Conservation (phyloP, 2,113 vertebrate species). For the Sceloporus undulatus region DNA sequence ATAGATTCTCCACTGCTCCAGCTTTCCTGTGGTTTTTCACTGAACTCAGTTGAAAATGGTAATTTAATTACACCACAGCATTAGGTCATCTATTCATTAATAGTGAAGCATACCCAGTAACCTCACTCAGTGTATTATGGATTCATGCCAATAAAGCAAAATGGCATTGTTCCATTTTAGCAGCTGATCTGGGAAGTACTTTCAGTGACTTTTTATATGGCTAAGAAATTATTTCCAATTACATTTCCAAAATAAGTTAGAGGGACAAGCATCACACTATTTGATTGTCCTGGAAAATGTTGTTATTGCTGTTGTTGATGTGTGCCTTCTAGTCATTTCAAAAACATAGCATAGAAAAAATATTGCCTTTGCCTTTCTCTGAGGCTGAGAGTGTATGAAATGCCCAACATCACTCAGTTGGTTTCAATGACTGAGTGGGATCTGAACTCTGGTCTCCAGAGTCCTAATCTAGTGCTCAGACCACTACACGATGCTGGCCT, state of each 20-base stretch:
- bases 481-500: no score
- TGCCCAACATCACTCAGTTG: no score
- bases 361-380: no score
- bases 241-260: constrained; percentile 2
- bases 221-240: constrained; percentile 18
- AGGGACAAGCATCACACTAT: neutral
- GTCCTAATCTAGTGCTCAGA: no score
- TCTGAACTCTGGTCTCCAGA: no score
- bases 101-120: neutral
- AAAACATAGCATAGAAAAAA: no score
- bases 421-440: no score
- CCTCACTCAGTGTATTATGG: constrained; percentile 1
- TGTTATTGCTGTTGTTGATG: no score
- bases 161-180: constrained; percentile 7
- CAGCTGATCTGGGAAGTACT: constrained; percentile 6
- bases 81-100: neutral
- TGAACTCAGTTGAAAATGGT: neutral
- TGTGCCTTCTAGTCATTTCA: no score
- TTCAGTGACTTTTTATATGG: neutral
- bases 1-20: neutral
- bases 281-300: neutral
- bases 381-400: no score
- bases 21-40: neutral
- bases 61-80: neutral
- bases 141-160: neutral